Evolutionary conservation across 2,797 vertebrate species (phyloP).

Genomic region (Myotis planiceps): DNA sequence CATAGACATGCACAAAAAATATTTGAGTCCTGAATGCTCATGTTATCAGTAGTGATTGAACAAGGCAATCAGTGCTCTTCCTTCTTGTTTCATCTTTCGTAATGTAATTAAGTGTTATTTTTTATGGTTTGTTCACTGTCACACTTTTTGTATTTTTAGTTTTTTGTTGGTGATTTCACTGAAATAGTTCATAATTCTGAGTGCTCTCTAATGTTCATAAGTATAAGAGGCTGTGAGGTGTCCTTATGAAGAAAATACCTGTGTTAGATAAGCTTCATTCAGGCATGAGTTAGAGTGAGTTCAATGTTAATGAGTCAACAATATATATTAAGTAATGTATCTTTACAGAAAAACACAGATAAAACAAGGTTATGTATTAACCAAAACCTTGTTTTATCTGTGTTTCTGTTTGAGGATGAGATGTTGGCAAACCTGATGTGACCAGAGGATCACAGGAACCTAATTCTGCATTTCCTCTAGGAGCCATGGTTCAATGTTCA

Average conservation of each 20-base stretch:
- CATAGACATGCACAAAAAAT: not conserved
- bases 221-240: not conserved
- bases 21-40: not conserved
- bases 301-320: too few species aligned
- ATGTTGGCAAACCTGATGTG: not conserved
- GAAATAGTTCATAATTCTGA: not conserved
- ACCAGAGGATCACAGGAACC: not conserved
- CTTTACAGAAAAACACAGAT: too few species aligned
- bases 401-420: not conserved
- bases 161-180: not conserved
- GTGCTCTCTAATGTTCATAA: not conserved
- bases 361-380: too few species aligned
- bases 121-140: not conserved
- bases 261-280: too few species aligned
- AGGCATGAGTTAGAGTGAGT: too few species aligned
- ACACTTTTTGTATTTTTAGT: not conserved
- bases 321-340: too few species aligned
- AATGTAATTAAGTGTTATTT: not conserved
- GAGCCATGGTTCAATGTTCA: not conserved
- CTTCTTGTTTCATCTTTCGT: not conserved
- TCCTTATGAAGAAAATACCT: too few species aligned
- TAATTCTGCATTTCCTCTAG: not conserved
- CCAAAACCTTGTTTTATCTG: not conserved
- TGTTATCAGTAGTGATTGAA: not conserved
- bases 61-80: too few species aligned